A percentile compares a stretch with the other conserved stretches of the same genome.
Conservation (phyloP, 2,888 invertebrate species). For the Sialis lutaria region DNA sequence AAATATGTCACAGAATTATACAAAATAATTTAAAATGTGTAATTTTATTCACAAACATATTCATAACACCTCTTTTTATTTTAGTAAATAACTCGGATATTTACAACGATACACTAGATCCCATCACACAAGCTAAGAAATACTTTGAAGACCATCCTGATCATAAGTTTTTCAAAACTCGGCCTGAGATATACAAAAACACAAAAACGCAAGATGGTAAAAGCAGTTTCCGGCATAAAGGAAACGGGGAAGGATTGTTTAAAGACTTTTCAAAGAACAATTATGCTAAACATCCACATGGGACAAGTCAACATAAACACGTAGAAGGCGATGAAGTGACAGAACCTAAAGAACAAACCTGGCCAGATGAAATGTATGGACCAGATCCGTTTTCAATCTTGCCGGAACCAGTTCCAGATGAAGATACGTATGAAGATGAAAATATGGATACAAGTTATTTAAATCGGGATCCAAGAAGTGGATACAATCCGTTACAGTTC, state of each 20-base stretch:
- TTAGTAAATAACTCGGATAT: constrained; percentile 17
- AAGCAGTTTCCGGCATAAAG: constrained; percentile 21
- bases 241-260: constrained; percentile 16
- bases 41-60: not conserved
- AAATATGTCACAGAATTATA: not conserved
- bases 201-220: constrained; percentile 11
- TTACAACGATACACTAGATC: constrained; percentile 18
- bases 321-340: not conserved
- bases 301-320: constrained; percentile 2
- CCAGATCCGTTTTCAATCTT: too few species aligned
- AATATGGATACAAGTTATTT: constrained; percentile 14
- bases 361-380: too few species aligned
- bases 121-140: constrained; percentile 18
- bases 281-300: constrained; percentile 4
- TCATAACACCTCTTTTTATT: constrained; percentile 4
- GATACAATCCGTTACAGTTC: constrained; percentile 8
- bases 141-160: constrained; percentile 20
- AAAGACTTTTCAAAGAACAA: constrained; percentile 15
- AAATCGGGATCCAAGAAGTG: constrained; percentile 22
- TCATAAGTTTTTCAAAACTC: constrained; percentile 7
- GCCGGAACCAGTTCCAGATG: constrained; percentile 3
- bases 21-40: not conserved
- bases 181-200: constrained; percentile 4
- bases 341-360: not conserved
- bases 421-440: constrained; percentile 11